Evolutionary conservation across 1,140 invertebrate species (phyloP).

Genomic region (Zaprionus africanus): DNA sequence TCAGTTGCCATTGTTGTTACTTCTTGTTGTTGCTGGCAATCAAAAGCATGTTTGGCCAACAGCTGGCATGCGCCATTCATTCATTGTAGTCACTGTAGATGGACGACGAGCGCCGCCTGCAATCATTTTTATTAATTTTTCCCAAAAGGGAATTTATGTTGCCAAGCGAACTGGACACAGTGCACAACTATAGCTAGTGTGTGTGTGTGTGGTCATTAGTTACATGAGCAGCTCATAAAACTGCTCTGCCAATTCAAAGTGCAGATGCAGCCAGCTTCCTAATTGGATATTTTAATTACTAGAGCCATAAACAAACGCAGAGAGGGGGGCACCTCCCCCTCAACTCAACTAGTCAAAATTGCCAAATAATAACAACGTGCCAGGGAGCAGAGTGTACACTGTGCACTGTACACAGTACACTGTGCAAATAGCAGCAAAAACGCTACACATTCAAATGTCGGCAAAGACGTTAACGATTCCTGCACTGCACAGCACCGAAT

Average conservation of each 20-base stretch:
- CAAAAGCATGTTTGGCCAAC: conserved; percentile 80
- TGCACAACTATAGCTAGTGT: background rate
- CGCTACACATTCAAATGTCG: conserved; percentile 27
- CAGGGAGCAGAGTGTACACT: conserved; percentile 27
- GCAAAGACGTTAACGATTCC: conserved; percentile 50
- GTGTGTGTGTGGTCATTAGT: conserved; percentile 62
- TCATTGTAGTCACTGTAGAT: conserved; percentile 58
- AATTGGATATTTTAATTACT: conserved; percentile 81
- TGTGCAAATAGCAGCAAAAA: conserved; percentile 18
- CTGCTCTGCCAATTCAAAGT: conserved; percentile 10
- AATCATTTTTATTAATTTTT: conserved; percentile 83
- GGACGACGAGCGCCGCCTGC: conserved; percentile 49
- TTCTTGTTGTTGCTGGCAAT: conserved; percentile 57
- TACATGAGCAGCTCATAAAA: conserved; percentile 72
- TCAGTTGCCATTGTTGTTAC: conserved; percentile 10
- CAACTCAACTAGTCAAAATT: conserved; percentile 50
- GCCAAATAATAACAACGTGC: conserved; percentile 66
- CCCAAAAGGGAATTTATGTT: conserved; percentile 79
- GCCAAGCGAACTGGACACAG: conserved; percentile 31
- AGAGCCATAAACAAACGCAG: conserved; percentile 48
- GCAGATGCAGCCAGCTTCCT: conserved; percentile 47
- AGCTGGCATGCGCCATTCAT: conserved; percentile 81
- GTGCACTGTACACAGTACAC: conserved; percentile 46
- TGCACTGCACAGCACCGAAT: conserved; percentile 26
- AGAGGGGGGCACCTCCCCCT: background rate